Base-by-base conservation (phyloP, 2,888 invertebrate genomes). In the Trisateles emortualis region DNA sequence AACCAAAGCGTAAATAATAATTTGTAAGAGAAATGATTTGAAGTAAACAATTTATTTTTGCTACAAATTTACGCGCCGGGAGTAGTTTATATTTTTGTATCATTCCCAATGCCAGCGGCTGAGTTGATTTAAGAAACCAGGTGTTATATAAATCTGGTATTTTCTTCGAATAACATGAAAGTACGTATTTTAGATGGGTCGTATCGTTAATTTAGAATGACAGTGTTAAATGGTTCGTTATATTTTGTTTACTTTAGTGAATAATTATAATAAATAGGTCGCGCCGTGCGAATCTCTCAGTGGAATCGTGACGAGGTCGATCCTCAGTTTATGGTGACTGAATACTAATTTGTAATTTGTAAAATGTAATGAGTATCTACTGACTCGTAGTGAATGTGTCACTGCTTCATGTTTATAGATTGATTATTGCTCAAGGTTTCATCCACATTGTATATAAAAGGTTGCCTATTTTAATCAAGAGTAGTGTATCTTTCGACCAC, bases 201-300 rank as follows among this genome's bases (percentile, higher is more conserved):
- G 55, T 51, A 72, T 64, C 73, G 67, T 72, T 83, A 78, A 87
- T 87, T 85, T 76, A 73, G 66, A 81, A 75, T 69, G 88, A 89
- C 86, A 87, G 83, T 85, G 84, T 81, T 84, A 86, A 87, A 88
- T 86, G 83, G 75, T 78, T 72, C 71, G 79, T 74, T 73, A 79
- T 81, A 84, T 84, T 87, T 87, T 84, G 82, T 87, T 85, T 84
- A 79, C 74, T 79, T 80, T 76, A 65, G 72, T 68, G 74, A 70
- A 74, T 85, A 83, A 86, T 88, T 83, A 83, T 83, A 83, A 85
- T 78, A 83, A 83, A 85, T 86, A 79, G 83, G 85, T 69, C 76
- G 69, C 53, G 69, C 53, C 68, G 74, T 74, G 77, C 71, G 65
- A 74, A 79, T 79, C 76, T 78, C 62, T 61, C 64, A 50, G 54